Base-by-base conservation (phyloP, 1,140 invertebrate genomes). In the Stenopsyche tienmushanensis region DNA sequence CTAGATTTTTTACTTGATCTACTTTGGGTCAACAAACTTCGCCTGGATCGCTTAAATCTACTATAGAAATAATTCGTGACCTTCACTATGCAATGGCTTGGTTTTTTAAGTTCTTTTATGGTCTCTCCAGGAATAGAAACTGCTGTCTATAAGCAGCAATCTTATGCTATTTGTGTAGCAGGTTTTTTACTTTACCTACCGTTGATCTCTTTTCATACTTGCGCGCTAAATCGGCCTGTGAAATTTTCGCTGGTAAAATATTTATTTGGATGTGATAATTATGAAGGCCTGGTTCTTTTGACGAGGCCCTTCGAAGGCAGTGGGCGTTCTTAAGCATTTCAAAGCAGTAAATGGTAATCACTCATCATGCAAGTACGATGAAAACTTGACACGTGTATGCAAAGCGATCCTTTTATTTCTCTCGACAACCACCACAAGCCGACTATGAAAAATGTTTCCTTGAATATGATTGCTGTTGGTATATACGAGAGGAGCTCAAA, bases 21-120 rank as follows among this genome's bases (percentile, higher is more conserved):
- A 57, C 54, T 41, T 57, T 57, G 54, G 54, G 54, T 57, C 54
- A 57, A 57, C 29, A 57, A 57, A 57, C 54, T 57, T 3, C 54
- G 54, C 39, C 54, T 9, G 15, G 54, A 57, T 57, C 54, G 39
- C 34, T 57, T 21, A 57, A 57, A 57, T 57, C 39, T 21, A 21
- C 54, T 34, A 21, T 57, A 21, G 54, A 57, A 23, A 42, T 42
- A 57, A 42, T 57, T 57, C 15, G 34, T 57, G 54, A 39, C 54
- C 54, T 57, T 57, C 54, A 39, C 34, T 39, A 8, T 42, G 54
- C 34, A 57, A 57, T 57, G 5, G 29, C 29, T 42, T 57, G 2
- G 53, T 18, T 15, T 20, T 50, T 50, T n/a, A n/a, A n/a, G 13
- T 34, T 34, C 13, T 34, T 34, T 34, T 34, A 13, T 13, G 29